Evolutionary conservation across 2,113 vertebrate species (phyloP).

Genomic region (Nicator chloris): DNA sequence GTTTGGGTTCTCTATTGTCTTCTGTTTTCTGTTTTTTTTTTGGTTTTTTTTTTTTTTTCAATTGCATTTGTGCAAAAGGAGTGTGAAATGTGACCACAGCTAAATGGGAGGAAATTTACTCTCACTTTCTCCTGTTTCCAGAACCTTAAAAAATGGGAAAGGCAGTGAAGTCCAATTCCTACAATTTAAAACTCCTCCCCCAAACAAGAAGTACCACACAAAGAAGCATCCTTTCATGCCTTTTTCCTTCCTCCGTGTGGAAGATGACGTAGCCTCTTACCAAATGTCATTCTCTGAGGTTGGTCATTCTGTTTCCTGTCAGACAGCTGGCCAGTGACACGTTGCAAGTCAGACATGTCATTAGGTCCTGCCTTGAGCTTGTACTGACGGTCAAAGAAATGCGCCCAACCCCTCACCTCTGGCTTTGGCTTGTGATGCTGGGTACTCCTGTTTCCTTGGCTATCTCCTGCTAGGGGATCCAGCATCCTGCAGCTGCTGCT

Average conservation of each 20-base stretch:
- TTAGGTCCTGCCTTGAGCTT: neutral
- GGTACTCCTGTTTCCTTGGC: neutral
- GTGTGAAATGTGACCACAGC: constrained; percentile 39
- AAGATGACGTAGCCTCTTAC: neutral
- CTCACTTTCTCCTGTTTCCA: constrained; percentile 3
- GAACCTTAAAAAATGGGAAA: neutral
- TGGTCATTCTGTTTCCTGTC: constrained; percentile 1
- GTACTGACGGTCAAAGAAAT: neutral
- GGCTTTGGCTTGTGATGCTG: neutral
- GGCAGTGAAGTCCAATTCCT: neutral
- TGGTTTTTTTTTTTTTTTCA: neutral
- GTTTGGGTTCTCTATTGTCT: constrained; percentile 32
- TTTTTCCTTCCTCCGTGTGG: neutral
- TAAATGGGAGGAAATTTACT: constrained; percentile 35
- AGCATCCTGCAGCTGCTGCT: neutral
- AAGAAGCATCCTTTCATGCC: neutral
- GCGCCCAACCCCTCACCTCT: neutral
- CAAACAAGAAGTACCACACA: neutral
- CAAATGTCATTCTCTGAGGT: neutral
- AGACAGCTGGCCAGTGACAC: neutral
- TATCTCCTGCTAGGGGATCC: neutral
- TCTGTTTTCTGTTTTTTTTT: neutral
- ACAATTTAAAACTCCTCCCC: neutral
- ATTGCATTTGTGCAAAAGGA: constrained; percentile 28
- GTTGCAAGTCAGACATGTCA: neutral